phyloP scores from a whole-genome alignment of 2,888 invertebrate genomes.

The Desoria tigrina region DNA sequence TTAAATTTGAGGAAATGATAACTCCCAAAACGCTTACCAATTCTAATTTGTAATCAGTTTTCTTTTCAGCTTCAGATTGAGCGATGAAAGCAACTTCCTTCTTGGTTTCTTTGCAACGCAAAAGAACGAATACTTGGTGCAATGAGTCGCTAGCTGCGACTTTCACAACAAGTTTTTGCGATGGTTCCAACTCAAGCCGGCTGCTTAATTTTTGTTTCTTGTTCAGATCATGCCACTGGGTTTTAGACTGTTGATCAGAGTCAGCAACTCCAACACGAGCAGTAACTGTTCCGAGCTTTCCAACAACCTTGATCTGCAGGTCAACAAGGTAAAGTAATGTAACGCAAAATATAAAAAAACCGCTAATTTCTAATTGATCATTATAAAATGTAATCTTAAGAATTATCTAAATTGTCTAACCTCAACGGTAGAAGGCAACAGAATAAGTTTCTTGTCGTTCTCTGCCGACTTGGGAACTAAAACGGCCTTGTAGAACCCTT shows the following conservation, averaged over 20 bases:
- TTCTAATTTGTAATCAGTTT: constrained; percentile 76
- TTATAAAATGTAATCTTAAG: too few relatives aligned
- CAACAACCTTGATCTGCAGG: constrained; percentile 70
- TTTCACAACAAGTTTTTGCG: constrained; percentile 71
- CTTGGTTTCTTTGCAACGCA: constrained; percentile 67
- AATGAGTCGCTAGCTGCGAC: constrained; percentile 57
- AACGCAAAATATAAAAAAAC: constrained; percentile 3
- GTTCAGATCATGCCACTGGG: constrained; percentile 58
- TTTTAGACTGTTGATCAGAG: constrained; percentile 68
- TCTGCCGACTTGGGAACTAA: constrained; percentile 44
- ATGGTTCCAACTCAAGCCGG: constrained; percentile 73
- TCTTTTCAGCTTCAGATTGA: constrained; percentile 69
- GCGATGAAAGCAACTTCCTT: constrained; percentile 92
- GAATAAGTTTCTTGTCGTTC: constrained; percentile 54
- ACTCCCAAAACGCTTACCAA: constrained; percentile 66
- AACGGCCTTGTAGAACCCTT: constrained; percentile 78
- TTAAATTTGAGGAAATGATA: too few relatives aligned
- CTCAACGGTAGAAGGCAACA: constrained; percentile 56
- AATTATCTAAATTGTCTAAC: too few relatives aligned
- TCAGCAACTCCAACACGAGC: constrained; percentile 87
- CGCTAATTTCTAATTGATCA: not conserved
- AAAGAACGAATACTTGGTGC: constrained; percentile 83
- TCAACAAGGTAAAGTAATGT: too few relatives aligned
- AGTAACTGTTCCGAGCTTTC: constrained; percentile 72
- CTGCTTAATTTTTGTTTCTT: constrained; percentile 72